Conservation (phyloP, 2,113 vertebrate species). For the Argyrosomus japonicus region DNA sequence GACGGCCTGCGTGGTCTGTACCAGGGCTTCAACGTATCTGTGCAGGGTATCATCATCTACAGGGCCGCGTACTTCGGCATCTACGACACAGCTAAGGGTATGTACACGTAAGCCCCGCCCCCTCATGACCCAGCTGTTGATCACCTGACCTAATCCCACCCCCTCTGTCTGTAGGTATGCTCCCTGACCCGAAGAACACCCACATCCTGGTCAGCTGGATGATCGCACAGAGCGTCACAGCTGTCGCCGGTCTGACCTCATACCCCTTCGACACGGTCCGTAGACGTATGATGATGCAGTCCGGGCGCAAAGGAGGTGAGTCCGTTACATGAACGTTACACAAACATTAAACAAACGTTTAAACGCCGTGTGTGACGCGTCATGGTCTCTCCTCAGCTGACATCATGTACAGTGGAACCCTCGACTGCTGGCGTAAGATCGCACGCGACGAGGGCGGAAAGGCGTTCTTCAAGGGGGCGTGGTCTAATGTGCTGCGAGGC, state of each 20-base stretch:
- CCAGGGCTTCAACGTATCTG: constrained; percentile 93
- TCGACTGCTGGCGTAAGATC: constrained; percentile 97
- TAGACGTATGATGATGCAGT: constrained; percentile 98
- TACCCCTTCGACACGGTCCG: constrained; percentile 96
- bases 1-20: constrained; percentile 88
- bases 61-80: constrained; percentile 95
- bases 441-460: constrained; percentile 90
- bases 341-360: too few species aligned
- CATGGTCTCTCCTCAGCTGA: constrained; percentile 83
- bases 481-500: constrained; percentile 95
- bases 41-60: constrained; percentile 98
- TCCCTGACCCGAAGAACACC: constrained; percentile 93
- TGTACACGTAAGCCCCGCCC: not conserved
- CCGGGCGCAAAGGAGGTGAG: constrained; percentile 93
- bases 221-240: constrained; percentile 92
- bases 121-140: not conserved
- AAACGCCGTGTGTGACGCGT: too few species aligned
- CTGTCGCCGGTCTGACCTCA: constrained; percentile 89
- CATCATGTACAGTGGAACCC: constrained; percentile 94
- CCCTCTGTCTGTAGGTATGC: constrained; percentile 86
- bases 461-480: constrained; percentile 97
- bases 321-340: not conserved
- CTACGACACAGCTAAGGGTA: constrained; percentile 95
- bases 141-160: too few species aligned
- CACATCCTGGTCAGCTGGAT: constrained; percentile 95